A percentile compares a stretch with the other conserved stretches of the same genome.
phyloP scores from a whole-genome alignment of 2,888 invertebrate species.

The Hanleya hanleyi region DNA sequence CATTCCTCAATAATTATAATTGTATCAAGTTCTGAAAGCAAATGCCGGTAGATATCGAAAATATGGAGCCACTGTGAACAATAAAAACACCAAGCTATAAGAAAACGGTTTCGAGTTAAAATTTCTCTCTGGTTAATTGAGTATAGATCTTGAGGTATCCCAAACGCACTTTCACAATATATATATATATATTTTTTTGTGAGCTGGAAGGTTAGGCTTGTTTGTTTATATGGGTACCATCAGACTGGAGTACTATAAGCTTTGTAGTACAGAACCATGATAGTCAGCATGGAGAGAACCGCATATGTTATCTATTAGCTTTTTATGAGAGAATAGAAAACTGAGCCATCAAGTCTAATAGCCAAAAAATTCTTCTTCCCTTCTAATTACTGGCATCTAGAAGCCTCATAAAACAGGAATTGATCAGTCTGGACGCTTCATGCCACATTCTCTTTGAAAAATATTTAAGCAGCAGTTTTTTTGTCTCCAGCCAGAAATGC shows the following conservation, averaged over 20 bases:
- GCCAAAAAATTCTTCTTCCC: conserved; percentile 1
- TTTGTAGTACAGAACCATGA: neutral
- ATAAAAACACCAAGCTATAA: too few relatives aligned
- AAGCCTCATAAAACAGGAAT: conserved; percentile 3
- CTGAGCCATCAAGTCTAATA: neutral
- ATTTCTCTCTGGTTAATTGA: too few relatives aligned
- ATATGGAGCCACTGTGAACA: neutral
- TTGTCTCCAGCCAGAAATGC: neutral
- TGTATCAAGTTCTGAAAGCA: neutral
- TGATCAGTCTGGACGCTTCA: neutral
- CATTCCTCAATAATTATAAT: neutral
- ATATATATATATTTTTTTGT: neutral
- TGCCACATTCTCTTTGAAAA: too few relatives aligned
- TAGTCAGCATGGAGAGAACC: neutral
- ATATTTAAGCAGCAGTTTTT: too few relatives aligned
- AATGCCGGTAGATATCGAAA: neutral
- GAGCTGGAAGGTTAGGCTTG: neutral
- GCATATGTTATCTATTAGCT: neutral
- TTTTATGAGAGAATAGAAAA: neutral
- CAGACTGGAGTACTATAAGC: neutral
- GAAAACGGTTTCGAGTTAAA: too few relatives aligned
- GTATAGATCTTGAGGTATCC: too few relatives aligned
- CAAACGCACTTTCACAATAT: neutral
- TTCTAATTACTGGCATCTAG: conserved; percentile 1
- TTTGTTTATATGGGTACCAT: neutral